Base-by-base conservation (phyloP, 2,797 vertebrate species). In the Pseudotriccus pelzelni region DNA sequence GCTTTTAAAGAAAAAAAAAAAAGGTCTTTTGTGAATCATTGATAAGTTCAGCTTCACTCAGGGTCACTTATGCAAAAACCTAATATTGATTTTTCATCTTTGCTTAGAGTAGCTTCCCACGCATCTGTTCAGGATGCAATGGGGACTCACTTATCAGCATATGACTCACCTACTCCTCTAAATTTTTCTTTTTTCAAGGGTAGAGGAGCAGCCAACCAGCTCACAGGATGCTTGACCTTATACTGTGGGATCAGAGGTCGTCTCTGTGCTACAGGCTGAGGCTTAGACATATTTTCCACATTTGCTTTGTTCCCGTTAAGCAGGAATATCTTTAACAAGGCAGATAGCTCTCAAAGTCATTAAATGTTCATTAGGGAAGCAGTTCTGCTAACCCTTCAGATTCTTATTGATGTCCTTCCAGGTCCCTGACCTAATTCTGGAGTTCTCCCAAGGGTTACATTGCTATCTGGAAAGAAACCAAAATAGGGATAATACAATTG, bases 1-100 rank as follows among this genome's bases (percentile, higher is more conserved):
- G 93, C 87, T 96, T 97, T 94, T 80, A 94, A 81, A 86, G 66
- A 37, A 2, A 19, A 59, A 82, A 59, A 81, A 92, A 89, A 81
- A 79, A 27, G 12, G 44, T 68, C 66, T 93, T 96, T 96, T 97
- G 97, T 97, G 97, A 98, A 95, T 97, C 96, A 97, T 95, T 94
- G 97, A 98, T 98, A 98, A 98, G 91, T 97, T 98, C 97, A 98
- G 97, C 95, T 97, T 97, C 91, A 77, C 87, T 95, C 87, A 84
- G 87, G 92, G 82, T 97, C 94, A 96, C 85, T 92, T 95, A 96
- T 92, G 96, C 93, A 91, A 95, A 96, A 95, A 86, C 82, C 84
- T 52, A 74, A 90, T 94, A 94, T 94, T 90, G 96, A 95, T 95
- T 95, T 94, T 92, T 85, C 92, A 91, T 89, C 87, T 93, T 95